These are phyloP conservation scores for Sturnus vulgaris DNA, from an alignment of 2,113 vertebrate species.

Conservation along the genomic window DNA sequence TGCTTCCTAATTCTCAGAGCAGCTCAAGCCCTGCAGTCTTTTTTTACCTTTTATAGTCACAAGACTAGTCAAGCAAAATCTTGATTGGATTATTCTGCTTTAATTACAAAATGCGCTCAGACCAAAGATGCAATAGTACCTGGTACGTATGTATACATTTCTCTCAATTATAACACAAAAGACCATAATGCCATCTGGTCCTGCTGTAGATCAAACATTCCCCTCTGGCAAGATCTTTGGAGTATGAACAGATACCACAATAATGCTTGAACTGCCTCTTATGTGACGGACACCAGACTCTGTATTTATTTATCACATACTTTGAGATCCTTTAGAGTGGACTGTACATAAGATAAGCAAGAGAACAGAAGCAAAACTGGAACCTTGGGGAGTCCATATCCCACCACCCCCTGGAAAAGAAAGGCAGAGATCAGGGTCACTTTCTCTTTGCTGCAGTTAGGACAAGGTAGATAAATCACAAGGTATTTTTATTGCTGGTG, in stretches of 20 bases:
- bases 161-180: background rate
- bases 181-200: background rate
- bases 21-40: background rate
- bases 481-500: slow-evolving; percentile 70
- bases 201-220: background rate
- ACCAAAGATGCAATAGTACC: background rate
- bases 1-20: background rate
- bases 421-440: background rate
- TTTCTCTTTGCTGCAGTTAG: slow-evolving; percentile 5
- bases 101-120: slow-evolving; percentile 41
- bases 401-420: background rate
- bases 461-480: slow-evolving; percentile 61
- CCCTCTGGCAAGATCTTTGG: background rate
- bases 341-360: background rate
- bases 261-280: background rate
- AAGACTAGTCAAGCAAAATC: slow-evolving; percentile 16
- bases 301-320: background rate
- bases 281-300: background rate
- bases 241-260: background rate
- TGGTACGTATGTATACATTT: background rate
- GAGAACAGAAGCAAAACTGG: background rate
- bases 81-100: slow-evolving; percentile 36
- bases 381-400: background rate
- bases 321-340: background rate
- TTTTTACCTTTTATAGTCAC: slow-evolving; percentile 32